Evolutionary conservation across 2,888 invertebrate genomes (phyloP).

Genomic region (Tetranychus piercei): DNA sequence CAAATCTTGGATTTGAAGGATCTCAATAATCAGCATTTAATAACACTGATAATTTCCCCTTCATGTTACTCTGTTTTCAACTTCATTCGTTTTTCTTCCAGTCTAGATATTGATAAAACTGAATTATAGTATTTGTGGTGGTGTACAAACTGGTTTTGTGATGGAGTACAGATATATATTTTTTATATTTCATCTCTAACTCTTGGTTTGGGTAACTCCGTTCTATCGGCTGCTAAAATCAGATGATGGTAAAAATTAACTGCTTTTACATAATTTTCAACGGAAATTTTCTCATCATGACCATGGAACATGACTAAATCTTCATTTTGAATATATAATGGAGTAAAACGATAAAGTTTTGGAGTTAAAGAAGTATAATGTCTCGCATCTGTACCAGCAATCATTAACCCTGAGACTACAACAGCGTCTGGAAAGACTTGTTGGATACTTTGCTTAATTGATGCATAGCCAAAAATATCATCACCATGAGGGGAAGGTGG

Average conservation of each 20-base stretch:
- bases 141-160: too few species aligned
- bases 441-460: conserved; percentile 33
- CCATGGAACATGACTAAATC: conserved; percentile 36
- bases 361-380: conserved; percentile 35
- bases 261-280: conserved; percentile 35
- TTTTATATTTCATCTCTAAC: background rate
- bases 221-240: background rate
- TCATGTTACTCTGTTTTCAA: too few species aligned
- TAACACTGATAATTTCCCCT: too few species aligned
- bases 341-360: conserved; percentile 36
- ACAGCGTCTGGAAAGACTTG: conserved; percentile 34
- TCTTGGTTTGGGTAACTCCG: background rate
- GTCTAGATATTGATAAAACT: too few species aligned
- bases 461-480: conserved; percentile 34
- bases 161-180: too few species aligned
- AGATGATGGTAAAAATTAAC: conserved; percentile 27
- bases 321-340: conserved; percentile 29
- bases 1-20: too few species aligned
- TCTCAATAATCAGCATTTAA: too few species aligned
- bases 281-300: conserved; percentile 36
- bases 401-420: conserved; percentile 34
- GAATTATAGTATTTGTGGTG: too few species aligned
- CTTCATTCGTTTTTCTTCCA: too few species aligned
- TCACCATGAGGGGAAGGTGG: conserved; percentile 34
- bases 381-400: conserved; percentile 37